Percentiles rank a stretch among this genome's conserved stretches.
Conservation (phyloP, 92 coral and sea anemone genomes). For the Porites evermanni region DNA sequence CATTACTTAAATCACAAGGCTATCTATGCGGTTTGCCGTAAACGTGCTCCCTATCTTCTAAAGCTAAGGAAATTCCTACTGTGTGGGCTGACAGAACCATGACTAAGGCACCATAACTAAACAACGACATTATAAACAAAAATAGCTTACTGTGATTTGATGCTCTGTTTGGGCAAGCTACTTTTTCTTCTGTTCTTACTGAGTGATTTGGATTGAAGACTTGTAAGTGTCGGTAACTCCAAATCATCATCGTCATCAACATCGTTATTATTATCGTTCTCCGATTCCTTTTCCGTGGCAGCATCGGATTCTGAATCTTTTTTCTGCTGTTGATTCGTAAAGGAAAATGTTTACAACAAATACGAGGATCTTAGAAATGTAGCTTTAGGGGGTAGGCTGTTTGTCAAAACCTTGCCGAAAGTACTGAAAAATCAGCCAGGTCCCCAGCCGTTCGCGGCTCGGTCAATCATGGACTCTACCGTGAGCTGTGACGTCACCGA, state of each 20-base stretch:
- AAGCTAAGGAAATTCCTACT: no score
- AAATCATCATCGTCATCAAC: constrained; percentile 30
- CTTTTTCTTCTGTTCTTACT: background rate
- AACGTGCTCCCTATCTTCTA: no score
- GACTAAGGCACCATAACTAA: no score
- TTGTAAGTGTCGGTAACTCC: constrained; percentile 8
- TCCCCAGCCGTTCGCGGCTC: no score
- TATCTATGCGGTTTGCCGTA: no score
- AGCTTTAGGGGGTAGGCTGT: background rate
- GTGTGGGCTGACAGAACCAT: no score
- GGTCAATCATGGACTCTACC: no score
- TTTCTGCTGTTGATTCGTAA: background rate
- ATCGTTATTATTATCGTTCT: constrained; percentile 16
- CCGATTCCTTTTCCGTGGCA: constrained; percentile 21
- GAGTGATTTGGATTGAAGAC: background rate
- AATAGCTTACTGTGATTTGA: constrained; percentile 54
- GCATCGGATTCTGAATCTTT: constrained; percentile 15
- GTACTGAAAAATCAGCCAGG: no score
- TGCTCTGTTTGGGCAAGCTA: constrained; percentile 3
- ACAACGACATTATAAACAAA: background rate
- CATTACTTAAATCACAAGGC: no score
- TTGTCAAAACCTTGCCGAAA: no score
- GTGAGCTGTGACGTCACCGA: no score
- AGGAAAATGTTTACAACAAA: background rate
- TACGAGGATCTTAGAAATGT: background rate